These are phyloP conservation scores for Pentalonia nigronervosa DNA, from an alignment of 1,140 invertebrate genomes.

Conservation along the genomic window DNA sequence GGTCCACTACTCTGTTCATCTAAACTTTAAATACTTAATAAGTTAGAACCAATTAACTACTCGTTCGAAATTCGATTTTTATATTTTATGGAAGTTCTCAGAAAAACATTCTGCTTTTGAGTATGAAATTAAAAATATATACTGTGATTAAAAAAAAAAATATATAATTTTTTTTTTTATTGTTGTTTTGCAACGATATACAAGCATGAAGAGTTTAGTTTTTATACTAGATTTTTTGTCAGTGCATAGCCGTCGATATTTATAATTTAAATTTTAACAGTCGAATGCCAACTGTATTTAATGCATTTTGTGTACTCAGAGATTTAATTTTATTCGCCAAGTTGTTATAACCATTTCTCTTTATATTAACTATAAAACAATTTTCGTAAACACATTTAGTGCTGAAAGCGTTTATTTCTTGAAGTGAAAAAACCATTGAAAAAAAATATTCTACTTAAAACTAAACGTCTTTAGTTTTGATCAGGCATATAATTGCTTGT, in stretches of 20 bases:
- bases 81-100: too few species aligned
- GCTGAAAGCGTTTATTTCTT: background rate
- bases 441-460: background rate
- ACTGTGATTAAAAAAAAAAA: background rate
- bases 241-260: background rate
- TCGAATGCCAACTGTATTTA: background rate
- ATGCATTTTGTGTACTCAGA: background rate
- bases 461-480: background rate
- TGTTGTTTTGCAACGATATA: background rate
- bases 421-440: background rate
- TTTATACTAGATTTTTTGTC: background rate
- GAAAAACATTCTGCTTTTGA: background rate
- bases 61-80: background rate
- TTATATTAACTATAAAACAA: background rate
- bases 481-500: background rate
- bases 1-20: too few species aligned
- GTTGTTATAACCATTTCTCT: background rate
- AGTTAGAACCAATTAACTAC: background rate
- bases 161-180: background rate
- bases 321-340: background rate
- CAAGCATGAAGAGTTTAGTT: background rate
- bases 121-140: background rate
- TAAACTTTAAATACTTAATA: background rate
- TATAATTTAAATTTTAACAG: background rate
- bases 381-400: background rate